phyloP scores from a whole-genome alignment of 1,140 invertebrate species.

The Drosophila jambulina region DNA sequence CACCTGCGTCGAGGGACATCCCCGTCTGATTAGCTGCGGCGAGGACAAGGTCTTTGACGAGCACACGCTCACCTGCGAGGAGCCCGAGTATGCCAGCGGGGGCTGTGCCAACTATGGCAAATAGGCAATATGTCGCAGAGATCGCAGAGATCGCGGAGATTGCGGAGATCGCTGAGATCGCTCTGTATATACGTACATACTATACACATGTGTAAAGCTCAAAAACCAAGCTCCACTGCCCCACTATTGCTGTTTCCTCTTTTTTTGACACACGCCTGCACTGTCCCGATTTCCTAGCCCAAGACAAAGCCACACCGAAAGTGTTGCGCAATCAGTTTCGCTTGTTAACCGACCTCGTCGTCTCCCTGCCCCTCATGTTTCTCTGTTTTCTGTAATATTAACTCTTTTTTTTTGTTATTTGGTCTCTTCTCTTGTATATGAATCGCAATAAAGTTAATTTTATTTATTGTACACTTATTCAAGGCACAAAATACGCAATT shows the following conservation, averaged over 20 bases:
- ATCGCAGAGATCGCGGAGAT: not conserved
- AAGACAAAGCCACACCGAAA: conserved; percentile 23
- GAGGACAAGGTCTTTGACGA: conserved; percentile 95
- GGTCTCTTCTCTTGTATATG: conserved; percentile 41
- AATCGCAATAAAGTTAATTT: conserved; percentile 79
- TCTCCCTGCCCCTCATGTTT: conserved; percentile 7
- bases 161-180: not conserved
- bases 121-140: conserved; percentile 26
- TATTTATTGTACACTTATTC: conserved; percentile 73
- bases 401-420: conserved; percentile 49
- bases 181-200: conserved; percentile 29
- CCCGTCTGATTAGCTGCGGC: conserved; percentile 93
- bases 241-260: conserved; percentile 8
- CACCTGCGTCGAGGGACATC: conserved; percentile 94
- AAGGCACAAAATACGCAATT: conserved; percentile 16
- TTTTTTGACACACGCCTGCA: conserved; percentile 17
- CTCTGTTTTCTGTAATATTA: conserved; percentile 41
- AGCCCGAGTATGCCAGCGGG: conserved; percentile 85
- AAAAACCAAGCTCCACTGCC: conserved; percentile 13
- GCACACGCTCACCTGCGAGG: conserved; percentile 92
- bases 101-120: conserved; percentile 77
- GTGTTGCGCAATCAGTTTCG: conserved; percentile 24
- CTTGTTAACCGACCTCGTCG: conserved; percentile 31
- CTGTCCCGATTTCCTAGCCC: conserved; percentile 49
- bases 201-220: conserved; percentile 59